A percentile compares a stretch with the other conserved stretches of the same genome.
Conservation (phyloP, 2,797 vertebrate genomes). For the Acanthiza pusilla region DNA sequence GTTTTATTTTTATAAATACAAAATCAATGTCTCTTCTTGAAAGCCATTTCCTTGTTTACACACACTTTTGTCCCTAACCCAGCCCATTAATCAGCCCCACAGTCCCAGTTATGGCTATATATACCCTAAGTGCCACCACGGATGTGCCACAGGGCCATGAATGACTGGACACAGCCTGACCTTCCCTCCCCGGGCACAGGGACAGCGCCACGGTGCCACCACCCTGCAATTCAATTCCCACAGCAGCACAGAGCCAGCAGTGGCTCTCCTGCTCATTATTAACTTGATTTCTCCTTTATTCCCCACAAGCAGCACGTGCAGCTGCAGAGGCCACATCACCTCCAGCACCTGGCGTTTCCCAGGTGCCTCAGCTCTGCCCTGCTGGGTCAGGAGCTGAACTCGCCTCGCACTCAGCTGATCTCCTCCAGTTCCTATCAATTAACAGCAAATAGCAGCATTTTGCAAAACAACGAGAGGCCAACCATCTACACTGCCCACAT, state of each 20-base stretch:
- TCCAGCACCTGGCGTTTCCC: no score
- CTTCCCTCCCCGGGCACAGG: background rate
- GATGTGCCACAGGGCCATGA: background rate
- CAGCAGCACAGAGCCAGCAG: background rate
- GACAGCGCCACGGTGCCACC: background rate
- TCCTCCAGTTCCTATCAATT: background rate
- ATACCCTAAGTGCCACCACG: background rate
- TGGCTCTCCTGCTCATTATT: background rate
- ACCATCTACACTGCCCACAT: background rate
- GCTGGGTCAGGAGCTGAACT: background rate
- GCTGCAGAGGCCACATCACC: background rate
- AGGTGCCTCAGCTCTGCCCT: background rate
- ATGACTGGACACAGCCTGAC: background rate
- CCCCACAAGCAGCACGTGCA: background rate
- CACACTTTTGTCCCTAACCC: background rate
- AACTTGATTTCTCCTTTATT: background rate
- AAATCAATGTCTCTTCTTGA: constrained; percentile 33
- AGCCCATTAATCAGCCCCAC: background rate
- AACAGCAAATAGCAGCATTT: background rate
- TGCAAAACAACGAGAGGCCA: background rate
- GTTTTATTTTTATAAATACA: constrained; percentile 31
- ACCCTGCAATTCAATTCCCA: rapidly evolving
- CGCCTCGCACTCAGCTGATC: background rate
- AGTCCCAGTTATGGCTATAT: background rate
- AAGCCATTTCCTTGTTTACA: constrained; percentile 32